These are phyloP conservation scores for Nudaria mundana DNA, from an alignment of 2,888 invertebrate genomes.

Conservation along the genomic window DNA sequence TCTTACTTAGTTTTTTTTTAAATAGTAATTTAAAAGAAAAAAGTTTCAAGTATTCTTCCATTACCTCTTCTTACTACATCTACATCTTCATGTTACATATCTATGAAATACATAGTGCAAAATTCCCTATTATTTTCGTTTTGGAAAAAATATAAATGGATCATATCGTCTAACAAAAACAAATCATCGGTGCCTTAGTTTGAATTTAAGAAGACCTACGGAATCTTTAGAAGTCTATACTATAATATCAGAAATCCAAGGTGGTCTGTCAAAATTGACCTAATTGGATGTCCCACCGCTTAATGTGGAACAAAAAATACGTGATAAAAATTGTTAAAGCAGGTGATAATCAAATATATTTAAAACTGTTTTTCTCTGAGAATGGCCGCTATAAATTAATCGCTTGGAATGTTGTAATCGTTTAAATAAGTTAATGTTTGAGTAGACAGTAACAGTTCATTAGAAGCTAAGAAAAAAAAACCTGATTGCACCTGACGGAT, in stretches of 20 bases:
- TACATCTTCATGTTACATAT: too few species aligned
- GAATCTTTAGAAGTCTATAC: background rate
- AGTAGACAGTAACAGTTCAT: conserved; percentile 9
- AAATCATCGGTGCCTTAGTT: too few species aligned
- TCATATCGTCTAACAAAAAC: too few species aligned
- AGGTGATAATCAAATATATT: conserved; percentile 10
- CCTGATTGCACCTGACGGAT: conserved; percentile 6
- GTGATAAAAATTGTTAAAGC: conserved; percentile 2
- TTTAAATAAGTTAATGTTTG: conserved; percentile 9
- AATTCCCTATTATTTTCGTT: too few species aligned
- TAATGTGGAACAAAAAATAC: conserved; percentile 4
- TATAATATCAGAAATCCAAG: background rate
- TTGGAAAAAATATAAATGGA: too few species aligned
- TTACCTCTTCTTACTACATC: too few species aligned
- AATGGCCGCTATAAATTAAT: conserved; percentile 4
- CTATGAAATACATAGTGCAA: too few species aligned
- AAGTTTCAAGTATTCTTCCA: too few species aligned
- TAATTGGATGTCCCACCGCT: conserved; percentile 7
- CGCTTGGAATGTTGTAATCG: conserved; percentile 6
- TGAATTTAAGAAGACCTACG: too few species aligned
- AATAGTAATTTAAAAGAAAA: too few species aligned
- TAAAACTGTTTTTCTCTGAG: background rate
- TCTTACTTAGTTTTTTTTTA: too few species aligned
- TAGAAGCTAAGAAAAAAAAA: conserved; percentile 7
- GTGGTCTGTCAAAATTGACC: conserved; percentile 4